phyloP scores from a whole-genome alignment of 2,888 invertebrate genomes.

The Eudasyphora cyanicolor region DNA sequence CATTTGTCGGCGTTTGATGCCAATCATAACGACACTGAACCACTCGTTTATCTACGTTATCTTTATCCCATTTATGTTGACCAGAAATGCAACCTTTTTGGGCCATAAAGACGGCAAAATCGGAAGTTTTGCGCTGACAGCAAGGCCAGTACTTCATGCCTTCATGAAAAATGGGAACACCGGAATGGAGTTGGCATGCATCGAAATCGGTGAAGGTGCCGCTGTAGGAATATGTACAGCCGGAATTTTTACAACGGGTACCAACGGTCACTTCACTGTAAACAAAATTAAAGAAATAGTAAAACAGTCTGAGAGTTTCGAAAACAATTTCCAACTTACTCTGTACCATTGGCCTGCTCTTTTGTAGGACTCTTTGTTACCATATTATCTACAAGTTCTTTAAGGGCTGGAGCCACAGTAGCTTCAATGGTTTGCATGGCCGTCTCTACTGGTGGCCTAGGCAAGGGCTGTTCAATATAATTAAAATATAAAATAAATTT shows the following conservation, averaged over 20 bases:
- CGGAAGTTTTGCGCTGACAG: slow-evolving; percentile 94
- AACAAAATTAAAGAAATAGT: slow-evolving; percentile 3
- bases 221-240: slow-evolving; percentile 87
- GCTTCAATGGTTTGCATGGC: slow-evolving; percentile 78
- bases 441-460: slow-evolving; percentile 84
- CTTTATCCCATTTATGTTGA: slow-evolving; percentile 91
- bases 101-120: slow-evolving; percentile 94
- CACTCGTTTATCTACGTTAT: slow-evolving; percentile 82
- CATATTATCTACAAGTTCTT: slow-evolving; percentile 82
- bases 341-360: slow-evolving; percentile 11
- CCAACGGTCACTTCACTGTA: slow-evolving; percentile 84
- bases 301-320: neutral
- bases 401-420: slow-evolving; percentile 85
- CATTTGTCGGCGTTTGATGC: slow-evolving; percentile 94
- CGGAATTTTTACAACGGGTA: slow-evolving; percentile 91
- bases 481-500: too few relatives aligned
- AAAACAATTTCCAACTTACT: slow-evolving; percentile 56
- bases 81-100: slow-evolving; percentile 95
- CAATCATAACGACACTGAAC: slow-evolving; percentile 94
- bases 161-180: slow-evolving; percentile 96
- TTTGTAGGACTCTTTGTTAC: slow-evolving; percentile 45
- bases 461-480: too few relatives aligned
- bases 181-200: slow-evolving; percentile 91
- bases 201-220: slow-evolving; percentile 85
- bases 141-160: slow-evolving; percentile 99